phyloP scores from a whole-genome alignment of 2,113 vertebrate species.

The Spermophilus dauricus region DNA sequence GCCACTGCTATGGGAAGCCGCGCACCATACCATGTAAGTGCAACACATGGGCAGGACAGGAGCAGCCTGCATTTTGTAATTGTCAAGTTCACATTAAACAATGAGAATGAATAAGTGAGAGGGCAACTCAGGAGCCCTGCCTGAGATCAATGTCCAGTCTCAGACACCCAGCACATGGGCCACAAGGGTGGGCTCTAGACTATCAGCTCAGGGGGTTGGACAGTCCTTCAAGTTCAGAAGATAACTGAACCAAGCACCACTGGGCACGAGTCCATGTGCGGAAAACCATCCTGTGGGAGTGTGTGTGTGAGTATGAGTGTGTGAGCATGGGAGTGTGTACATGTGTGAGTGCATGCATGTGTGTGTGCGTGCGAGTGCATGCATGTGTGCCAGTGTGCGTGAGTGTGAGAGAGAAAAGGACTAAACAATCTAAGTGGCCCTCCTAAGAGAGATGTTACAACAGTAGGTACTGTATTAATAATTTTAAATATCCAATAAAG shows the following conservation, averaged over 20 bases:
- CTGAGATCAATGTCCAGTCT: not conserved
- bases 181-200: not conserved
- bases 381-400: too few species aligned
- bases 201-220: fast-evolving
- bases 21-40: fast-evolving
- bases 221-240: not conserved
- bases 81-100: not conserved
- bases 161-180: too few species aligned
- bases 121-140: not conserved
- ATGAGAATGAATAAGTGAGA: not conserved
- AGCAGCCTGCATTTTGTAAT: not conserved
- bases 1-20: not conserved
- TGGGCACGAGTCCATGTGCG: not conserved
- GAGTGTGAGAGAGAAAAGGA: not conserved
- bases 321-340: too few species aligned
- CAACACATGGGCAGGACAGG: fast-evolving
- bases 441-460: not conserved
- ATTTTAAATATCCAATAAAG: not conserved
- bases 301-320: too few species aligned
- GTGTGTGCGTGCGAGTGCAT: too few species aligned
- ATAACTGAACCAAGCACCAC: too few species aligned
- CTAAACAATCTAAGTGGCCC: not conserved
- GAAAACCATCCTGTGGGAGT: not conserved
- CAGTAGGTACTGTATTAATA: not conserved
- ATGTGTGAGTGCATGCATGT: too few species aligned